These are phyloP conservation scores for Parasteatoda lunata DNA, from an alignment of 2,888 invertebrate species.

Conservation along the genomic window DNA sequence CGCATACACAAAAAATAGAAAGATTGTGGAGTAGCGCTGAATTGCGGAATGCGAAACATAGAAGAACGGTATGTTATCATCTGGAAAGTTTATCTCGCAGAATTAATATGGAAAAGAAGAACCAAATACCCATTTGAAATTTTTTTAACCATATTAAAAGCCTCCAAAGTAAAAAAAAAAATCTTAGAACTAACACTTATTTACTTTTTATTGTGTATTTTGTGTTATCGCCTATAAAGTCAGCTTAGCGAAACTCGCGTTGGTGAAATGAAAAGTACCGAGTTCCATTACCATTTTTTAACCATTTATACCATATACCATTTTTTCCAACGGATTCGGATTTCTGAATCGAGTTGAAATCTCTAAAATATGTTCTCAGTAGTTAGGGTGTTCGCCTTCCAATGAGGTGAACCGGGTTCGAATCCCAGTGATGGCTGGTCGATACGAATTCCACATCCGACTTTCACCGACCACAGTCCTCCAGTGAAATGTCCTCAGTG, in stretches of 20 bases:
- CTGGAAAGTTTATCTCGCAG: background rate
- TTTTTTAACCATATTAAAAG: background rate
- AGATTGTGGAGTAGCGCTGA: constrained; percentile 4
- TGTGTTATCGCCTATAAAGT: background rate
- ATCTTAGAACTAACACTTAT: background rate
- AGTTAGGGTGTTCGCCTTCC: no score
- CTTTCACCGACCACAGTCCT: no score
- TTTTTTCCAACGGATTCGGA: no score
- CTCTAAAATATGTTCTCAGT: no score
- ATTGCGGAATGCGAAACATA: constrained; percentile 5
- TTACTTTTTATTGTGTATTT: background rate
- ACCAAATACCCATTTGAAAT: background rate
- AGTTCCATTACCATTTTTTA: no score
- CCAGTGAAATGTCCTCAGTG: no score
- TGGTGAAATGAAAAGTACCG: no score
- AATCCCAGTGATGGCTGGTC: no score
- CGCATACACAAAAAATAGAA: background rate
- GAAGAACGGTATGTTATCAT: background rate
- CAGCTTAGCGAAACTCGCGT: background rate
- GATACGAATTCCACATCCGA: no score
- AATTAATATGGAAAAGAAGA: background rate
- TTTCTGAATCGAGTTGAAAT: no score
- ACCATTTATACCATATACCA: no score
- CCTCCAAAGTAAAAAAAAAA: background rate
- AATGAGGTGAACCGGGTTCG: no score